Base-by-base conservation (phyloP, 2,113 vertebrate species). In the Pavo muticus region DNA sequence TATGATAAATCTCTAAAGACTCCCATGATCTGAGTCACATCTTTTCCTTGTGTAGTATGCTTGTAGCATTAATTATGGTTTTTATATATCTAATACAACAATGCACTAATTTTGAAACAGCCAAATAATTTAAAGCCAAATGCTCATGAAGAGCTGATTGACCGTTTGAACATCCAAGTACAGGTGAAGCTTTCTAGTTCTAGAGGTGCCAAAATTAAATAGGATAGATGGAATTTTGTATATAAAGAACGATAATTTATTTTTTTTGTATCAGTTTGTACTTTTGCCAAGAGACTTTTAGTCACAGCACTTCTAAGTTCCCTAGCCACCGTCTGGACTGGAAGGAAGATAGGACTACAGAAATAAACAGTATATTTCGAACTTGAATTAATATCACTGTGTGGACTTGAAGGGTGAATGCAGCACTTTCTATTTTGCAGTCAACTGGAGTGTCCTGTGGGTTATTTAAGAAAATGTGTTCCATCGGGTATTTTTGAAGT, bases 1-100 rank as follows among this genome's bases (percentile, higher is more conserved):
- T 90, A 24, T 82, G 76, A 90, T 91, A 95, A 94, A 71, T 78
- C 70, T 87, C 65, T 82, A 21, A 87, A 95, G 85, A 91, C 47
- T 81, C 45, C 32, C 24, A 82, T 70, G 57, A 83, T 88, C 72
- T 27, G n/a, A 69, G 48, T 37, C 45, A 96, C 70, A 45, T 90
- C 25, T 54, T 85, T 75, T 71, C 68, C 44, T 84, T 83, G 35
- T 45, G n/a, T 63, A 47, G 63, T 60, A 2, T 45, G 81, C 75
- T 77, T 74, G 37, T 45, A 90, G 47, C 73, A 37, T 92, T 93
- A 95, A 88, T 89, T 84, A 77, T n/a, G 19, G 35, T 74, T 64
- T 73, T 9, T 17, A 63, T 57, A 35, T 74, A 14, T 30, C 39
- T 64, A 64, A 40, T 64, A 2, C 45, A 19, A n/a, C 29, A 67